Conservation (phyloP, 2,888 invertebrate genomes). For the Copidosoma aretas region DNA sequence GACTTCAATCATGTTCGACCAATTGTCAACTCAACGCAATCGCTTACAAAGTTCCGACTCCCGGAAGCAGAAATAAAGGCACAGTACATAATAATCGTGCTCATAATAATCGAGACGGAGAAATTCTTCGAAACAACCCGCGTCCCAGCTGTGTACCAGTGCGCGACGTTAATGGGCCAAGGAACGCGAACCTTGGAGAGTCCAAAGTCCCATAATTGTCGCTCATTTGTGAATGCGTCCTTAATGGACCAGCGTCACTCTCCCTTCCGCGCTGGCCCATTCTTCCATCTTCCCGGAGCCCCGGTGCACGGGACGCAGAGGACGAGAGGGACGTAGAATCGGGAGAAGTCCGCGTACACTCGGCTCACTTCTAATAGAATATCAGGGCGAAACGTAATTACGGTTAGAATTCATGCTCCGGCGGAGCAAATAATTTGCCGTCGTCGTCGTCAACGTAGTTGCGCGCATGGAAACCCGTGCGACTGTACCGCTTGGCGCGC, state of each 20-base stretch:
- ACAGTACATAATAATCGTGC: too few relatives aligned
- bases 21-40: too few relatives aligned
- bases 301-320: constrained; percentile 1
- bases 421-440: constrained; percentile 61
- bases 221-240: constrained; percentile 34
- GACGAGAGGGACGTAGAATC: constrained; percentile 38
- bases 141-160: too few relatives aligned
- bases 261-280: constrained; percentile 5
- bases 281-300: background rate
- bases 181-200: background rate
- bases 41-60: too few relatives aligned
- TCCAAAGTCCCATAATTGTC: constrained; percentile 29
- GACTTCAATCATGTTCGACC: too few relatives aligned
- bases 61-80: too few relatives aligned
- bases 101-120: too few relatives aligned
- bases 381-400: constrained; percentile 62
- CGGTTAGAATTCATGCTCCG: constrained; percentile 62
- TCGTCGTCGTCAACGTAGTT: background rate
- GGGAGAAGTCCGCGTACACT: constrained; percentile 14
- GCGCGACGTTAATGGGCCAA: background rate
- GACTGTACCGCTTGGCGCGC: constrained; percentile 41
- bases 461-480: too few relatives aligned
- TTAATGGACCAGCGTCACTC: constrained; percentile 23
- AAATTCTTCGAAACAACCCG: too few relatives aligned
- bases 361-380: constrained; percentile 61